Conservation (phyloP, 2,888 invertebrate genomes). For the Caenorhabditis sp. region DNA sequence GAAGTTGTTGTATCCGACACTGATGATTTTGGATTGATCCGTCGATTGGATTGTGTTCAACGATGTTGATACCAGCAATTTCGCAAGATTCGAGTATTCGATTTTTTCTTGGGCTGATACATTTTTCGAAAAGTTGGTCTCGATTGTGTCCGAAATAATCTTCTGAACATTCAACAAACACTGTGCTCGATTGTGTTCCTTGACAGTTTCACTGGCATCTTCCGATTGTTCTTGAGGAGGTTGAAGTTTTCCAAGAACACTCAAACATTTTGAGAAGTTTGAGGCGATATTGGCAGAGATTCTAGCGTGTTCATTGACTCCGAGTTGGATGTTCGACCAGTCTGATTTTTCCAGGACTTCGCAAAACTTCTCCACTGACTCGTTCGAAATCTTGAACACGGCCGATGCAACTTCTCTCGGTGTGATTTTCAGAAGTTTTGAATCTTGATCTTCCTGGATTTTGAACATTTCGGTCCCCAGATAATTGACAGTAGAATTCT, state of each 20-base stretch:
- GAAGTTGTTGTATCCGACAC: conserved; percentile 8
- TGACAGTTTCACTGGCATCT: conserved; percentile 9
- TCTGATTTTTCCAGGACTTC: conserved; percentile 24
- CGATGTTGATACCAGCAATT: conserved; percentile 15
- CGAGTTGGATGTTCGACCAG: conserved; percentile 19
- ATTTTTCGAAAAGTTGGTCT: conserved; percentile 7
- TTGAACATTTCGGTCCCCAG: background rate
- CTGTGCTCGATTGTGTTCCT: conserved; percentile 7
- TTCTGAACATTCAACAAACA: conserved; percentile 16
- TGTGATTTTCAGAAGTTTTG: background rate
- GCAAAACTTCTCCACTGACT: conserved; percentile 18
- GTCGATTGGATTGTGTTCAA: conserved; percentile 18
- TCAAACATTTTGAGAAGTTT: conserved; percentile 7
- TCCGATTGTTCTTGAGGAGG: conserved; percentile 14
- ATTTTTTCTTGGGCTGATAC: conserved; percentile 15
- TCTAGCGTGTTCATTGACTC: conserved; percentile 5
- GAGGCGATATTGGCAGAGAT: conserved; percentile 25
- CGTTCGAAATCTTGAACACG: conserved; percentile 10
- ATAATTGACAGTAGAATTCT: background rate
- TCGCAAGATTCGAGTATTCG: conserved; percentile 15
- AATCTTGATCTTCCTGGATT: background rate
- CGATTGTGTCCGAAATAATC: conserved; percentile 11
- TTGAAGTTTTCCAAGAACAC: conserved; percentile 23
- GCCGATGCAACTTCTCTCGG: conserved; percentile 11
- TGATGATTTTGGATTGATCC: conserved; percentile 9